Evolutionary conservation across 2,797 vertebrate genomes (phyloP).

Genomic region (Carcharodon carcharias): DNA sequence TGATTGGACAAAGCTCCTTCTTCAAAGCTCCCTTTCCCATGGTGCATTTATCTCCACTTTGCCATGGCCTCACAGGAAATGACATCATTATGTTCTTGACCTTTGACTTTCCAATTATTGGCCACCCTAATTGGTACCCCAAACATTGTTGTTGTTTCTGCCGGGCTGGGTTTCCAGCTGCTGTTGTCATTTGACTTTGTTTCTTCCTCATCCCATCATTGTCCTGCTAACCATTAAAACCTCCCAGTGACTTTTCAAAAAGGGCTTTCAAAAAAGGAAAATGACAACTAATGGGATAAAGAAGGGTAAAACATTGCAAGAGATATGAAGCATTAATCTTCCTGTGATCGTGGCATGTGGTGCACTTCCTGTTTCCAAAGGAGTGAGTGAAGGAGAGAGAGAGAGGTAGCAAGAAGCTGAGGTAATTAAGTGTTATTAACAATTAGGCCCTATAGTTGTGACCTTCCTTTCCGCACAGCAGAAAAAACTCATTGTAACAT

Average conservation of each 20-base stretch:
- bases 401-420: background rate
- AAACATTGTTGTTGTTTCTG: background rate
- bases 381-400: background rate
- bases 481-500: background rate
- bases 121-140: background rate
- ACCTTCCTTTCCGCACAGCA: background rate
- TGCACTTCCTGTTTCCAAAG: slow-evolving; percentile 28
- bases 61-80: background rate
- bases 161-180: background rate
- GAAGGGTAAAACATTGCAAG: background rate
- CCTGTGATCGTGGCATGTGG: background rate
- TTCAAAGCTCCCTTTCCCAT: background rate
- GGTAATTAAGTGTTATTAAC: slow-evolving; percentile 19
- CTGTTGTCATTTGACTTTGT: background rate
- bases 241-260: background rate
- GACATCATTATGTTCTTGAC: slow-evolving; percentile 12
- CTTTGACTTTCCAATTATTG: slow-evolving; percentile 9
- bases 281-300: background rate
- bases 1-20: background rate
- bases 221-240: background rate
- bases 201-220: background rate
- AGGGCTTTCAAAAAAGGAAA: background rate
- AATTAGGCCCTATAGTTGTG: background rate
- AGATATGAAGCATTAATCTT: background rate
- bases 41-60: background rate